phyloP scores from a whole-genome alignment of 2,113 vertebrate species.

The Hipposideros armiger region DNA sequence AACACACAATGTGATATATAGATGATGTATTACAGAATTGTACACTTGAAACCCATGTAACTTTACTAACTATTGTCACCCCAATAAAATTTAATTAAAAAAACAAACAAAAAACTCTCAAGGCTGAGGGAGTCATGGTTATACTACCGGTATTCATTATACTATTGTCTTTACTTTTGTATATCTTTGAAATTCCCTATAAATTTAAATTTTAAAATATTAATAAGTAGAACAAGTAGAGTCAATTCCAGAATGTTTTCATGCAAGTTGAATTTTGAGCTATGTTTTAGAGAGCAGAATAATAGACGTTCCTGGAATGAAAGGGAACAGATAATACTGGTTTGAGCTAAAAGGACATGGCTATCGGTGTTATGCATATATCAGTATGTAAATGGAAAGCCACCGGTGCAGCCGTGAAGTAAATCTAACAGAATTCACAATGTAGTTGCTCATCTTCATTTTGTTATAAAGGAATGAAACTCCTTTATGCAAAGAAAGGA shows the following conservation, averaged over 20 bases:
- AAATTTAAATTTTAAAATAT: neutral
- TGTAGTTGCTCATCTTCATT: conserved; percentile 36
- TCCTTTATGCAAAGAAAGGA: neutral
- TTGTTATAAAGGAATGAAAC: conserved; percentile 49
- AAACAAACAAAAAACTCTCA: no score
- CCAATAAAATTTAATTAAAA: no score
- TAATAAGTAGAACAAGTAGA: neutral
- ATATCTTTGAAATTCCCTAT: neutral
- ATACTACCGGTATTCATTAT: neutral
- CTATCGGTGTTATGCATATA: neutral
- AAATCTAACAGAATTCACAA: conserved; percentile 54
- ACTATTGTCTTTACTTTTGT: neutral
- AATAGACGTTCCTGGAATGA: neutral
- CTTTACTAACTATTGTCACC: no score
- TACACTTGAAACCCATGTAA: no score
- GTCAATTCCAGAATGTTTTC: neutral
- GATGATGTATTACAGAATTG: no score
- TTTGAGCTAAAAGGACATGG: neutral
- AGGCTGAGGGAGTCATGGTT: neutral
- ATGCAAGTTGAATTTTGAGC: neutral
- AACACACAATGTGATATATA: no score
- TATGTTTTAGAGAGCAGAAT: neutral
- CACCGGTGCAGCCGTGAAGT: neutral
- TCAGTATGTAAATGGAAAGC: neutral
- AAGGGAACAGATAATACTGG: neutral